Base-by-base conservation (phyloP, 53 echinoderm and acorn worm species). In the Astropecten irregularis region DNA sequence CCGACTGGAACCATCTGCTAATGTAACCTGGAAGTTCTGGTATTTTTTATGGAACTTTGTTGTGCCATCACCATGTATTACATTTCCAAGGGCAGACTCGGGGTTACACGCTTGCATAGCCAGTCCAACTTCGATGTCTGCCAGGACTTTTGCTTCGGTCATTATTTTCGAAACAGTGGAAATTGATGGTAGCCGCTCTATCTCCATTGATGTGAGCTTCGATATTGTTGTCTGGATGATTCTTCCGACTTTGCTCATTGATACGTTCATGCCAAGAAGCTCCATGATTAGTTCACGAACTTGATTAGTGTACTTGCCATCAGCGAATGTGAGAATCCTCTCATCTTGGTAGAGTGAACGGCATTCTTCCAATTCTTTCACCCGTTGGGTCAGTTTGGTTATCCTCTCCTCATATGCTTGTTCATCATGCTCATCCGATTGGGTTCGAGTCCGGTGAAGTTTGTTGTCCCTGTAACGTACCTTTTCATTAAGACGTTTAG, bases 31-130 rank as follows among this genome's bases (percentile, higher is more conserved):
- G 46, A 86, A 82, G 28, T 86, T 86, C 48, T 86, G 90, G 25
- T 86, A 90, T 39, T 82, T 85, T 36, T 81, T 68, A 62, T 85
- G 85, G 29, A 62, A 81, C 46, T 90, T 90, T 9, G 90, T 86
- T 0, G 90, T 90, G 3, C 90, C 90, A 46, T 90, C 90, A 3
- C 86, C 90, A 83, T 90, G 81, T 1, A 90, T 42, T 4, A 9
- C 26, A 40, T 90, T 90, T 26, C 85, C 90, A n/a, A 72, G 27
- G 3, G 71, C 55, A 15, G 69, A 85, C 6, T 68, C 35, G 7
- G 77, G 68, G 18, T 25, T 38, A 4, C 20, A 22, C 16, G 35
- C 26, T 40, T 46, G 18, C 69, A 87, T 87, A 23, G 81, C 87
- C 9, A 58, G 58, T 25, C 19, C 88, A 33, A 88, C 71, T 44